A percentile compares a stretch with the other conserved stretches of the same genome.
These are phyloP conservation scores for Trichechus manatus DNA, from an alignment of 2,113 vertebrate species.

Conservation along the genomic window DNA sequence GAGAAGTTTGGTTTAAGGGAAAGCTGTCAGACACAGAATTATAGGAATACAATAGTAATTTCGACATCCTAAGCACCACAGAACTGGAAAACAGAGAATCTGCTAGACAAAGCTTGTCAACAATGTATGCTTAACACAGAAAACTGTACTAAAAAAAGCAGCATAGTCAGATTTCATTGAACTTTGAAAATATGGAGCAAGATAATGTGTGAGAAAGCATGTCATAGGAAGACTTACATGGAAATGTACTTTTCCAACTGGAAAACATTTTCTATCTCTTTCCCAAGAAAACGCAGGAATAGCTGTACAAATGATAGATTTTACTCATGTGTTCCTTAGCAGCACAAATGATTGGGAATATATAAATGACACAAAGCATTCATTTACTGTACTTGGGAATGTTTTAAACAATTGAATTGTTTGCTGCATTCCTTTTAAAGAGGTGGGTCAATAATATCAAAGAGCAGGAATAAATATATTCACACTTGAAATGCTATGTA, in stretches of 20 bases:
- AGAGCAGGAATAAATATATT: constrained; percentile 86
- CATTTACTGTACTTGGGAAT: constrained; percentile 91
- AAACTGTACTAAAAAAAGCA: constrained; percentile 88
- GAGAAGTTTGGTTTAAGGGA: constrained; percentile 82
- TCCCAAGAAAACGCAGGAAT: constrained; percentile 83
- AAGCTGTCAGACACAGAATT: constrained; percentile 80
- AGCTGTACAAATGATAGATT: constrained; percentile 94
- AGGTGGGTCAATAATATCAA: constrained; percentile 84
- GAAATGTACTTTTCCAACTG: constrained; percentile 89
- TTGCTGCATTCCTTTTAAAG: constrained; percentile 83
- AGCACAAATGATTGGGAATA: constrained; percentile 91
- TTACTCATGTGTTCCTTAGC: constrained; percentile 94
- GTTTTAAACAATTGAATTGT: constrained; percentile 91
- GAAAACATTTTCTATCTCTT: constrained; percentile 86
- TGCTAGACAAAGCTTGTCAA: constrained; percentile 88
- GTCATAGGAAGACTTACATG: constrained; percentile 86
- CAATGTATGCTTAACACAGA: constrained; percentile 89
- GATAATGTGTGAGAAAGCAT: constrained; percentile 88
- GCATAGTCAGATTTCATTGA: constrained; percentile 82
- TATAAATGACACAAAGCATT: constrained; percentile 92
- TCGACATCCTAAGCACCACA: constrained; percentile 83
- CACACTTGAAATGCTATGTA: constrained; percentile 88
- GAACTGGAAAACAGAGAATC: constrained; percentile 85
- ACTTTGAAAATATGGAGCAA: constrained; percentile 82
- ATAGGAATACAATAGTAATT: constrained; percentile 93